Percentiles rank a stretch among this genome's conserved stretches.
These are phyloP conservation scores for Dendronephthya gigantea DNA, from an alignment of 64 coral and sea anemone genomes.

Conservation along the genomic window DNA sequence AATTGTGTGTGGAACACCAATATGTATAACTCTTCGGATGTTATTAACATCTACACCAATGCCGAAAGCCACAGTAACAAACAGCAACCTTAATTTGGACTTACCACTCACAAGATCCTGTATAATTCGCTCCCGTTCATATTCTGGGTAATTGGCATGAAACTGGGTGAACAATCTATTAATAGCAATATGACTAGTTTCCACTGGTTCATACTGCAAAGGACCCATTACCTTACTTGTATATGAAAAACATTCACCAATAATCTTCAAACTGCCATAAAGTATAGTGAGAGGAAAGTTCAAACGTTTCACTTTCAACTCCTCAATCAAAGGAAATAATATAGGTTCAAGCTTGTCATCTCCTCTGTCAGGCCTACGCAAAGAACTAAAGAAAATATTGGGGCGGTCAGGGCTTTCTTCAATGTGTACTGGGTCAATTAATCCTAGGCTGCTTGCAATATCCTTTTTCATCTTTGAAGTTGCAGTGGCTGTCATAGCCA, in stretches of 20 bases:
- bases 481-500: conserved; percentile 43
- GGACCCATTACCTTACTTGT: not conserved
- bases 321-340: not conserved
- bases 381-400: not conserved
- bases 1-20: conserved; percentile 33
- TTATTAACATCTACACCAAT: conserved; percentile 35
- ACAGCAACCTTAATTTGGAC: conserved; percentile 33
- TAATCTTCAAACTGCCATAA: not conserved
- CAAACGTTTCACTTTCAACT: not conserved
- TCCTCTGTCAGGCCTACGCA: not conserved
- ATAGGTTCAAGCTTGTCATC: not conserved
- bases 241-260: not conserved
- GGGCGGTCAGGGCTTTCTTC: not conserved
- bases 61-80: conserved; percentile 51
- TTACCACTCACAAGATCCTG: not conserved
- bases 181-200: not conserved
- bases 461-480: not conserved
- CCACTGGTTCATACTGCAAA: conserved; percentile 12
- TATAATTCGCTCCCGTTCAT: conserved; percentile 25
- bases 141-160: too few relatives aligned
- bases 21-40: conserved; percentile 42
- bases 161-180: conserved; percentile 47
- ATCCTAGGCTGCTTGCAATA: conserved; percentile 12
- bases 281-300: not conserved
- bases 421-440: not conserved